Evolutionary conservation across 2,113 vertebrate genomes (phyloP).

Genomic region (Anhinga rufa): DNA sequence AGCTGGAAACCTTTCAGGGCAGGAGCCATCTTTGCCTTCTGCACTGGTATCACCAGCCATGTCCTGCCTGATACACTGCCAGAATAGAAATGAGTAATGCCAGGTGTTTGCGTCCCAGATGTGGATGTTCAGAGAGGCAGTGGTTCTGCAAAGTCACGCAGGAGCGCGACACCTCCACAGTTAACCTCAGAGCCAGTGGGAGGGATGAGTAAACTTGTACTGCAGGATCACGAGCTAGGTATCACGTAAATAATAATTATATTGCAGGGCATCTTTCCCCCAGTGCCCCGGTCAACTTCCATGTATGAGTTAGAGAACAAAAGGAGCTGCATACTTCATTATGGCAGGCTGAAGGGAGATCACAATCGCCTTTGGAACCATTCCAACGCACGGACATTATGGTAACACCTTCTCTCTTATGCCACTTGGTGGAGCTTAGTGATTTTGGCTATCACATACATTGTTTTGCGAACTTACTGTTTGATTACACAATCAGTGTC

Average conservation of each 20-base stretch:
- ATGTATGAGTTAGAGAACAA: neutral
- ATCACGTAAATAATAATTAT: neutral
- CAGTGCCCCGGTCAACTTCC: neutral
- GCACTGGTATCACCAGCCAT: neutral
- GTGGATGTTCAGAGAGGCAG: neutral
- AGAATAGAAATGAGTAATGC: neutral
- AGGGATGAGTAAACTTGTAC: neutral
- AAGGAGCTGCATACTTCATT: neutral
- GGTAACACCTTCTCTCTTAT: neutral
- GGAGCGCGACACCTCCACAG: neutral
- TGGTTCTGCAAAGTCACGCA: neutral
- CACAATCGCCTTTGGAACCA: neutral
- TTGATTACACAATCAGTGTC: neutral
- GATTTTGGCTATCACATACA: neutral
- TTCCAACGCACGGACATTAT: accelerated
- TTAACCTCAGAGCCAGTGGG: neutral
- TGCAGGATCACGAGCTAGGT: neutral
- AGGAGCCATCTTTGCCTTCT: neutral
- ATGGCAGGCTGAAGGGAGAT: neutral
- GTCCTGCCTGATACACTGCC: neutral
- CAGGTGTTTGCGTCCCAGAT: neutral
- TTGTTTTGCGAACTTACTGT: neutral
- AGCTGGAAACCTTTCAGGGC: neutral
- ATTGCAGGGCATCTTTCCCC: neutral
- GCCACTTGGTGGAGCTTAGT: constrained; percentile 65